A percentile compares a stretch with the other conserved stretches of the same genome.
Evolutionary conservation across 2,113 vertebrate genomes (phyloP).

Genomic region (Petaurus breviceps): DNA sequence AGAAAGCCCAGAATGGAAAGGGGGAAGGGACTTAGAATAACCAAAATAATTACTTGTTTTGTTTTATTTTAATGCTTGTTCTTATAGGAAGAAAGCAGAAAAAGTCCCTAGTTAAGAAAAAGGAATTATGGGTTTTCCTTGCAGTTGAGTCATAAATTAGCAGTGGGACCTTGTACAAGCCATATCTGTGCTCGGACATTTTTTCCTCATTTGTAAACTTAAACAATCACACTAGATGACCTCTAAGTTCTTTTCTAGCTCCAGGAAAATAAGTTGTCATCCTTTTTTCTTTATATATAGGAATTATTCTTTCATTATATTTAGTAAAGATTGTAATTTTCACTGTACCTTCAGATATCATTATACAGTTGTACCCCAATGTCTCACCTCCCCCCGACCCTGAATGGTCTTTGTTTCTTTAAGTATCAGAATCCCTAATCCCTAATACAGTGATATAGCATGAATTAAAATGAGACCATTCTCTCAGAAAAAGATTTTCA

Average conservation of each 20-base stretch:
- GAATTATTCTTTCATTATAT: not conserved
- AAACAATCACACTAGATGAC: not conserved
- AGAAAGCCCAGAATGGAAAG: not conserved
- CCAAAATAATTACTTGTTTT: not conserved
- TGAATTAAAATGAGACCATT: not conserved
- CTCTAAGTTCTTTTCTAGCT: constrained; percentile 8
- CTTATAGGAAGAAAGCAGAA: not conserved
- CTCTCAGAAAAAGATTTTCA: not conserved
- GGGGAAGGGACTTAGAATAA: not conserved
- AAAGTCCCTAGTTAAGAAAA: not conserved
- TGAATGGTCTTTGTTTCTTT: not conserved
- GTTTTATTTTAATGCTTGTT: not conserved
- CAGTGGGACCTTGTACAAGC: not conserved
- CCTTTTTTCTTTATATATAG: not conserved
- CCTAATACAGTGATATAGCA: not conserved
- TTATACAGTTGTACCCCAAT: not conserved
- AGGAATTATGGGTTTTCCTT: not conserved
- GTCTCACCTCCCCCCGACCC: not conserved
- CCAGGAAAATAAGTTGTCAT: not conserved
- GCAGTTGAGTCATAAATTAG: not conserved
- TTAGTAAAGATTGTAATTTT: not conserved
- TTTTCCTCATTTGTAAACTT: not conserved
- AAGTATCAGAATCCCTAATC: not conserved
- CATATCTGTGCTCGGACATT: not conserved
- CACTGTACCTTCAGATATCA: not conserved